A percentile compares a stretch with the other conserved stretches of the same genome.
phyloP scores from a whole-genome alignment of 2,888 invertebrate genomes.

The Mactromeris polynyma region DNA sequence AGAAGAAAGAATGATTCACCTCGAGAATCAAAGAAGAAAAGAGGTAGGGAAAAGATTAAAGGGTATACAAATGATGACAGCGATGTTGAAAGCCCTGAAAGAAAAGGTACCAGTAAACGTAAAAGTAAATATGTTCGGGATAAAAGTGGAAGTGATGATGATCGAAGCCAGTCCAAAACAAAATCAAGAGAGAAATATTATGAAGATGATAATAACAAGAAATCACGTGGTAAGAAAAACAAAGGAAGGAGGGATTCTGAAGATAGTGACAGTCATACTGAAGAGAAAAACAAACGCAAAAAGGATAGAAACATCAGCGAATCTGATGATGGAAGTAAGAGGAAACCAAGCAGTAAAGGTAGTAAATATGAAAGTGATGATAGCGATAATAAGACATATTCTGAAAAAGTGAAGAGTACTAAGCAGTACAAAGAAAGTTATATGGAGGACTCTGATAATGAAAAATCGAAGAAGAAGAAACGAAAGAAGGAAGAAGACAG shows the following conservation, averaged over 20 bases:
- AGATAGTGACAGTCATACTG: constrained; percentile 24
- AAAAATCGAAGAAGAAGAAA: constrained; percentile 19
- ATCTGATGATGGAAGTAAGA: constrained; percentile 24
- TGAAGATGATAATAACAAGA: constrained; percentile 16
- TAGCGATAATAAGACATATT: constrained; percentile 32
- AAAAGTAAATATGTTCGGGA: neutral
- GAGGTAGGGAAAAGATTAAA: constrained; percentile 11
- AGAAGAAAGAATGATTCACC: constrained; percentile 15
- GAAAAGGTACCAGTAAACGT: constrained; percentile 26
- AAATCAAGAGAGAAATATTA: constrained; percentile 21
- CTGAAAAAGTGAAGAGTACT: constrained; percentile 3
- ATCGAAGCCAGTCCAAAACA: neutral
- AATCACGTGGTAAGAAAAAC: constrained; percentile 18
- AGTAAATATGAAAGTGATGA: constrained; percentile 33
- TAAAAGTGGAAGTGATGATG: constrained; percentile 39
- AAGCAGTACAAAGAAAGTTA: constrained; percentile 29
- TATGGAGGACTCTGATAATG: constrained; percentile 16
- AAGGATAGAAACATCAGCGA: constrained; percentile 26
- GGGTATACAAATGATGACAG: constrained; percentile 26
- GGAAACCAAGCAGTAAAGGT: constrained; percentile 22
- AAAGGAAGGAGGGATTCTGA: constrained; percentile 37
- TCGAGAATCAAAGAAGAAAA: constrained; percentile 25
- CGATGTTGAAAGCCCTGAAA: constrained; percentile 40
- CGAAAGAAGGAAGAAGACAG: constrained; percentile 15
- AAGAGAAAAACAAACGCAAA: constrained; percentile 14